Percentiles rank a stretch among this genome's conserved stretches.
Evolutionary conservation across 2,888 invertebrate genomes (phyloP).

Genomic region (Plebejus melissa): DNA sequence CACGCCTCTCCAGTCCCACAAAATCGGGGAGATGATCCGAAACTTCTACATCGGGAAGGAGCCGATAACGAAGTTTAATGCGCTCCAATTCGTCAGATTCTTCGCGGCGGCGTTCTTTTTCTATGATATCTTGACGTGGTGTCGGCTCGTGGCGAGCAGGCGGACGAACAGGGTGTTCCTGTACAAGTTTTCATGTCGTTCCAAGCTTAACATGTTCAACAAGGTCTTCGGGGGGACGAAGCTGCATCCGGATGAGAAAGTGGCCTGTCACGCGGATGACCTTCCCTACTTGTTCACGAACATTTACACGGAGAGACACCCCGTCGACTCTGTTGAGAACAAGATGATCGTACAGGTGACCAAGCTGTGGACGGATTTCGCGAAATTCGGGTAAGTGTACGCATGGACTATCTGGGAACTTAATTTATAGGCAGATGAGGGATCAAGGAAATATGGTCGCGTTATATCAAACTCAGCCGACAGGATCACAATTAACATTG

Average conservation of each 20-base stretch:
- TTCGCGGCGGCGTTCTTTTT: constrained; percentile 44
- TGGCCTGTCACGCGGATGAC: constrained; percentile 35
- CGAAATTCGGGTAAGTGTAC: constrained; percentile 55
- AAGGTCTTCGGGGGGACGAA: constrained; percentile 33
- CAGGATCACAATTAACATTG: too few relatives aligned
- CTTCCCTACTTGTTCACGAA: constrained; percentile 40
- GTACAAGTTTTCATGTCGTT: constrained; percentile 52
- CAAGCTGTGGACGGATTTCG: constrained; percentile 61
- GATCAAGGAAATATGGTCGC: too few relatives aligned
- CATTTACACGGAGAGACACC: constrained; percentile 39
- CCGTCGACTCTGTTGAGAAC: constrained; percentile 43
- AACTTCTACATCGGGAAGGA: constrained; percentile 48
- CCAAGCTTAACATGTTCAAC: constrained; percentile 49
- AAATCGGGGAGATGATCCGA: constrained; percentile 46
- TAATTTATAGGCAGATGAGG: too few relatives aligned
- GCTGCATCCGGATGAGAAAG: constrained; percentile 28
- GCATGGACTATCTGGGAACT: too few relatives aligned
- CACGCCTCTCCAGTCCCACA: constrained; percentile 44
- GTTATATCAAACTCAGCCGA: too few relatives aligned
- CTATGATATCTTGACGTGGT: constrained; percentile 42
- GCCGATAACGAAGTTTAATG: constrained; percentile 41
- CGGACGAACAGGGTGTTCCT: constrained; percentile 47
- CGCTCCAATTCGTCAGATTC: constrained; percentile 42
- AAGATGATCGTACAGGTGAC: constrained; percentile 49
- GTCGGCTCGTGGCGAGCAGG: constrained; percentile 42